Percentiles rank a stretch among this genome's conserved stretches.
Evolutionary conservation across 1,140 invertebrate species (phyloP).

Genomic region (Choristoneura fumiferana): DNA sequence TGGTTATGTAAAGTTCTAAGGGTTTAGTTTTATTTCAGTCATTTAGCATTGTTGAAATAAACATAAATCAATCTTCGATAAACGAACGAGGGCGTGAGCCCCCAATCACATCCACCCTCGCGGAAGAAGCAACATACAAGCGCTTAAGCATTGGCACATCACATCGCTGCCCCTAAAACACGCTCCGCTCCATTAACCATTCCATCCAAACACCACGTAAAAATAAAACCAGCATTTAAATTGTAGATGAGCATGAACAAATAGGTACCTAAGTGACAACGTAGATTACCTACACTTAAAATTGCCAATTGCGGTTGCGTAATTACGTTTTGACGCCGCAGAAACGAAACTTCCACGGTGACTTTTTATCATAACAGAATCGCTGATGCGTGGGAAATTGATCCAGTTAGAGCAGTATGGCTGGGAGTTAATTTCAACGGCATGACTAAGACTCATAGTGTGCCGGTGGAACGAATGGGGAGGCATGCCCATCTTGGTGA

Average conservation of each 20-base stretch:
- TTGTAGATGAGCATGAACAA: slow-evolving; percentile 16
- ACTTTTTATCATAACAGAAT: background rate
- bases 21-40: too few species aligned
- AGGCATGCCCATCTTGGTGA: slow-evolving; percentile 58
- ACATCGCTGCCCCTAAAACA: slow-evolving; percentile 3
- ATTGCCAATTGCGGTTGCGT: slow-evolving; percentile 16
- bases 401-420: slow-evolving; percentile 10
- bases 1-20: too few species aligned
- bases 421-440: slow-evolving; percentile 34
- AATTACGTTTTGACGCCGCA: slow-evolving; percentile 9
- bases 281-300: slow-evolving; percentile 15
- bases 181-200: slow-evolving; percentile 6
- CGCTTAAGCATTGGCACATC: slow-evolving; percentile 27
- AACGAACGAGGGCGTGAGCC: slow-evolving; percentile 33
- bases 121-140: slow-evolving; percentile 9
- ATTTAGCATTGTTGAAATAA: too few species aligned
- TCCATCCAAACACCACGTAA: background rate
- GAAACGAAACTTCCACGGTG: slow-evolving; percentile 4
- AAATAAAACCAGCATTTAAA: slow-evolving; percentile 16
- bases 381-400: slow-evolving; percentile 6
- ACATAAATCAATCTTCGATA: slow-evolving; percentile 14
- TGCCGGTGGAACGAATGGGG: slow-evolving; percentile 57
- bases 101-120: slow-evolving; percentile 28
- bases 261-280: slow-evolving; percentile 14
- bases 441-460: slow-evolving; percentile 42